Evolutionary conservation across 2,113 vertebrate species (phyloP).

Genomic region (Pandion haliaetus): DNA sequence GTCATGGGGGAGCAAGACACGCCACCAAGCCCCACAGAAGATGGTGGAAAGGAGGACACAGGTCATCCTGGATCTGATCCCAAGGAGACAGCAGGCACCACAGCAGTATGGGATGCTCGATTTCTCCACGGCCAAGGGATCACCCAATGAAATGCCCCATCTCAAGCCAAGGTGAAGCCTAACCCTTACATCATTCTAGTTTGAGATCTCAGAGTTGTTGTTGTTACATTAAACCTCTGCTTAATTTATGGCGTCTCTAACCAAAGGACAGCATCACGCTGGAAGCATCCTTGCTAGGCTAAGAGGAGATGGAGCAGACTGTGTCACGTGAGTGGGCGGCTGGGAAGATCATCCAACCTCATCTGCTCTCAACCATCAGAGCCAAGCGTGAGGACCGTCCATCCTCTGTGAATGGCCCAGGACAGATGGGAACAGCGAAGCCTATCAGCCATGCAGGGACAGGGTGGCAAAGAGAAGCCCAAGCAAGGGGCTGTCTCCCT

Average conservation of each 20-base stretch:
- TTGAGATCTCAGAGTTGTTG: background rate
- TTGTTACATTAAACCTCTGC: background rate
- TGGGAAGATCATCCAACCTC: background rate
- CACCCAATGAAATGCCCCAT: background rate
- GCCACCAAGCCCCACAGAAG: background rate
- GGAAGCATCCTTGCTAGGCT: background rate
- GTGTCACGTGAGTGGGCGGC: fast-evolving
- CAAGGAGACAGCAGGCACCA: background rate
- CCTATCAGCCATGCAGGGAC: background rate
- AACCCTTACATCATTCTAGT: background rate
- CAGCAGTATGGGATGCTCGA: background rate
- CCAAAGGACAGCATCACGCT: background rate
- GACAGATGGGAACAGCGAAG: background rate
- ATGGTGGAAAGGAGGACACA: background rate
- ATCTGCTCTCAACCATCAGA: fast-evolving
- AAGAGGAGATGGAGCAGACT: background rate
- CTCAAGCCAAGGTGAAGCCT: background rate
- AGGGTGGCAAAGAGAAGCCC: background rate
- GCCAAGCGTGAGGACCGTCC: background rate
- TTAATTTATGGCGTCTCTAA: background rate
- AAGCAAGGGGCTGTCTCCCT: background rate
- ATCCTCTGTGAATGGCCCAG: background rate
- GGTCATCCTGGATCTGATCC: background rate
- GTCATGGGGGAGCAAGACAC: no score
- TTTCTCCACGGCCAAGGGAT: background rate